Evolutionary conservation across 2,888 invertebrate genomes (phyloP).

Genomic region (Hedya salicella): DNA sequence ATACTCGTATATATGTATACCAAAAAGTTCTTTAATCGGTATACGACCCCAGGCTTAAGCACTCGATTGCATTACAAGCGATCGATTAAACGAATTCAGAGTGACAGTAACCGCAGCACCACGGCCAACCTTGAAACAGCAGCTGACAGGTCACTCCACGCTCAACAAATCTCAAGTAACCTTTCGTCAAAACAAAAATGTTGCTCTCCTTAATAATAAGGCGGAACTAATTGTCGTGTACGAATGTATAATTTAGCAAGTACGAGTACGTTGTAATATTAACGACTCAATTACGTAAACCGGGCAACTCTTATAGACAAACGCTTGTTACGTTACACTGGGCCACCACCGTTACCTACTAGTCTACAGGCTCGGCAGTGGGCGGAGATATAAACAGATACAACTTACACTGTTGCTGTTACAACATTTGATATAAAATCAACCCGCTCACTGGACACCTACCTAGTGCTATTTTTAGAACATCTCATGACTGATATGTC

Average conservation of each 20-base stretch:
- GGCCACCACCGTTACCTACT: constrained; percentile 56
- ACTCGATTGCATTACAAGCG: constrained; percentile 24
- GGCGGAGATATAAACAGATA: constrained; percentile 59
- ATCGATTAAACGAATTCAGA: constrained; percentile 27
- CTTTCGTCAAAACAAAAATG: constrained; percentile 60
- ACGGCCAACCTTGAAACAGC: constrained; percentile 71
- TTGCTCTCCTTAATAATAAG: constrained; percentile 74
- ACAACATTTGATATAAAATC: constrained; percentile 58
- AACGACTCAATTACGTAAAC: constrained; percentile 71
- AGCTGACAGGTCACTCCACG: constrained; percentile 64
- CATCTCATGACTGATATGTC: background rate
- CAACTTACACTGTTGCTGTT: constrained; percentile 67
- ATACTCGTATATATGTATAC: constrained; percentile 8
- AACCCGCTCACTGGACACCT: constrained; percentile 61
- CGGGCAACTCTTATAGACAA: constrained; percentile 64
- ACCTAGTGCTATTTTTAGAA: constrained; percentile 5
- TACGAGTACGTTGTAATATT: constrained; percentile 66
- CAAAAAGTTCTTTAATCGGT: constrained; percentile 1
- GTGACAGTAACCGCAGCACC: constrained; percentile 63
- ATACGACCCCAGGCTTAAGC: constrained; percentile 15
- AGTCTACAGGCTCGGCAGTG: constrained; percentile 56
- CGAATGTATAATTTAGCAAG: constrained; percentile 63
- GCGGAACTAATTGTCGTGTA: constrained; percentile 73
- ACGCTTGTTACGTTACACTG: constrained; percentile 63
- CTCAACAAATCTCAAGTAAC: constrained; percentile 58